Conservation (phyloP, 2,888 invertebrate genomes). For the Himalopsyche anomala region DNA sequence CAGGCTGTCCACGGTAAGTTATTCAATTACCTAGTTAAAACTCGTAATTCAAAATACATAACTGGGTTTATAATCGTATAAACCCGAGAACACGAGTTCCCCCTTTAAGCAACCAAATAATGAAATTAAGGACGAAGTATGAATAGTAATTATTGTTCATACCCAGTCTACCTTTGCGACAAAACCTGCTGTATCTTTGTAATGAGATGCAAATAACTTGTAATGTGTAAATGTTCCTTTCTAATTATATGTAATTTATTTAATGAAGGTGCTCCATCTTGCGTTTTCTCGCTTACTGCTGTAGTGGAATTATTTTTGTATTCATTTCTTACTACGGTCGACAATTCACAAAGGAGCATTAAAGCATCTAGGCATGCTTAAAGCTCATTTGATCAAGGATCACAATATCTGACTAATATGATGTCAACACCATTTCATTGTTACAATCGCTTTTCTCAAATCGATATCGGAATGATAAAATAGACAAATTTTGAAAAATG, state of each 20-base stretch:
- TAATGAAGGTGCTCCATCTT: conserved; percentile 4
- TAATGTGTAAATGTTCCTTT: conserved; percentile 10
- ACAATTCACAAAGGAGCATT: no score
- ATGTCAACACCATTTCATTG: no score
- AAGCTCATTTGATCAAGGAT: no score
- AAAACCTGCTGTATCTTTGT: conserved; percentile 20
- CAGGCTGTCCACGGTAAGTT: conserved; percentile 55
- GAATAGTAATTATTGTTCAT: conserved; percentile 55
- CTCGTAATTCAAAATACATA: conserved; percentile 59
- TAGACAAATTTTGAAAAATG: no score
- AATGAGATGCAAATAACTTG: conserved; percentile 19
- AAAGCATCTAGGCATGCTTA: no score
- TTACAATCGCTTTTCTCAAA: no score
- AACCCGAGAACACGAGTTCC: conserved; percentile 56
- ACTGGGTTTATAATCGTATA: conserved; percentile 62
- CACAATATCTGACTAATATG: no score
- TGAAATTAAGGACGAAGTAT: conserved; percentile 59
- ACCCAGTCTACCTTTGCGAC: neutral
- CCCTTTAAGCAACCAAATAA: conserved; percentile 50
- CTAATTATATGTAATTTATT: conserved; percentile 30
- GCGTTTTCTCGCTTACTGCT: neutral
- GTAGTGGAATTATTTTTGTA: neutral
- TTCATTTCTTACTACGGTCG: neutral
- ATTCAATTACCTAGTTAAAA: conserved; percentile 61
- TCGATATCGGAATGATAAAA: no score